A percentile compares a stretch with the other conserved stretches of the same genome.
phyloP scores from a whole-genome alignment of 37 sponge, comb jelly and placozoan genomes.

The Dysidea cf. avara region DNA sequence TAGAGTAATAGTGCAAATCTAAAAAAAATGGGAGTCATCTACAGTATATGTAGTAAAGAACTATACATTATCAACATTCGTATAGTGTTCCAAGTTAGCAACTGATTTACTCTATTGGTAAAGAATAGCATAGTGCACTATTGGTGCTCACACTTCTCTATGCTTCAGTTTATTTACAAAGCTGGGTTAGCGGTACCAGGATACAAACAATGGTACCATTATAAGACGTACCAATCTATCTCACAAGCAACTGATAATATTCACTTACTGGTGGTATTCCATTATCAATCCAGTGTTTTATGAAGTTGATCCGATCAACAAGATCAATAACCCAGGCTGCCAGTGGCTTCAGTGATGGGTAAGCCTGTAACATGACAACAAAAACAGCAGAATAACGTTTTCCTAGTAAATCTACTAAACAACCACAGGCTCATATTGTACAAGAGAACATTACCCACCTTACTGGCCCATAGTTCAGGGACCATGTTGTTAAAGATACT shows the following conservation, averaged over 20 bases:
- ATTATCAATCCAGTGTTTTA: slow-evolving; percentile 83
- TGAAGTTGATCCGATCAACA: slow-evolving; percentile 78
- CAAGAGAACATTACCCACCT: slow-evolving; percentile 18
- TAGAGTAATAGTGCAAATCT: too few species aligned
- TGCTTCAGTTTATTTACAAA: too few species aligned
- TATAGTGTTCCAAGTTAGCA: too few species aligned
- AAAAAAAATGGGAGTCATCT: too few species aligned
- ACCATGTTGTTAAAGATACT: slow-evolving; percentile 88
- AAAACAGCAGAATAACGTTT: not conserved
- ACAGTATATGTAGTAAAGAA: too few species aligned
- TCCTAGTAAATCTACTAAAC: not conserved
- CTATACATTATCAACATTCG: too few species aligned
- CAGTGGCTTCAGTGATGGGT: slow-evolving; percentile 96
- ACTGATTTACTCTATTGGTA: too few species aligned
- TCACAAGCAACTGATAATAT: not conserved
- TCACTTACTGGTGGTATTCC: slow-evolving; percentile 74
- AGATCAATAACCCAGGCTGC: slow-evolving; percentile 93
- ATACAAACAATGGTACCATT: too few species aligned
- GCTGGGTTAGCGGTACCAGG: too few species aligned
- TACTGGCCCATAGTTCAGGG: slow-evolving; percentile 87
- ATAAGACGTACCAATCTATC: too few species aligned
- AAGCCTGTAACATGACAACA: slow-evolving; percentile 48
- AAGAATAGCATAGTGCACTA: too few species aligned
- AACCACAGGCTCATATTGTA: not conserved
- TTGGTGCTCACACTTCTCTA: too few species aligned